Evolutionary conservation across 2,888 invertebrate species (phyloP), one percentile per base, ranked within the genome.

Genomic region (Oeneis ivallda): DNA sequence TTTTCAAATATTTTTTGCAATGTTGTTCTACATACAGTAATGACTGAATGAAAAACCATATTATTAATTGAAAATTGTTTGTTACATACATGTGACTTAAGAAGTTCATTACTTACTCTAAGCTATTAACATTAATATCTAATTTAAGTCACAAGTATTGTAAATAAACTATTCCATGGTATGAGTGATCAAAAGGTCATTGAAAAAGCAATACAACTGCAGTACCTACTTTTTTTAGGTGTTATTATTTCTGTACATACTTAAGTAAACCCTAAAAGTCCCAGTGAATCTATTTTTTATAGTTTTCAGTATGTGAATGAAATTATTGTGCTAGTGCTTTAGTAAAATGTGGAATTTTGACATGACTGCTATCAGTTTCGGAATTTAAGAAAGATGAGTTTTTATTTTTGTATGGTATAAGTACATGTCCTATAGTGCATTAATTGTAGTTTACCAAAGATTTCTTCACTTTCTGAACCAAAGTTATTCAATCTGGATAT

Each of bases 401-500:
- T 17, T 37, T 37, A 53, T 53, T 53, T 52, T 53, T 57, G 19
- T 56, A 37, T 43, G 17, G 32, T 34, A 11, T 57, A n/a, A n/a
- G n/a, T n/a, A 26, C 41, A 19, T 50, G 37, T 49, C 49, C n/a
- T 39, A 41, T 50, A 7, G n/a, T 52, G 59, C 49, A 52, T 41
- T 52, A n/a, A n/a, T n/a, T 41, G 26, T 41, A 7, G 39, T n/a
- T 62, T 59, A 68, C 70, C 70, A 70, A 70, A 70, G 70, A 70
- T 60, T 52, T 45, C 56, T 65, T 62, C 64, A 62, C 37, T 62
- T 39, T 68, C 50, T 43, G 34, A 66, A 67, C 70, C 70, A 70
- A 70, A 70, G 70, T 45, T 52, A 39, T 64, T 17, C 45, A 32
- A 53, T 53, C 41, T 13, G 45, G 15, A 58, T 43, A 45, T 47